Evolutionary conservation across 2,113 vertebrate genomes (phyloP).

Genomic region (Taxidea taxus): DNA sequence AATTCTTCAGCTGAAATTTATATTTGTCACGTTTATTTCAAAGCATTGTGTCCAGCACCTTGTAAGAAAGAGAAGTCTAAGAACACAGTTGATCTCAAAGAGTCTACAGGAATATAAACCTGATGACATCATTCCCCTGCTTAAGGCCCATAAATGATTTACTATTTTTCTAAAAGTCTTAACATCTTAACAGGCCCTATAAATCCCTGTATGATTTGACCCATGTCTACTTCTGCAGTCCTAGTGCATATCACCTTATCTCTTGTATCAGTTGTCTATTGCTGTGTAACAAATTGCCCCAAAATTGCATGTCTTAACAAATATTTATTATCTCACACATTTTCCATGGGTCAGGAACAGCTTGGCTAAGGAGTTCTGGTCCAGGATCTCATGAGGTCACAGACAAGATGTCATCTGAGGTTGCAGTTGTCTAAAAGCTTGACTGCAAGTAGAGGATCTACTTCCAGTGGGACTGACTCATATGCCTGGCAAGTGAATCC

Average conservation of each 20-base stretch:
- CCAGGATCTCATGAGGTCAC: background rate
- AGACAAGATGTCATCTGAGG: background rate
- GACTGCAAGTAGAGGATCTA: background rate
- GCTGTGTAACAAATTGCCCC: background rate
- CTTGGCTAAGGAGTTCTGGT: background rate
- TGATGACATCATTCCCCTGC: background rate
- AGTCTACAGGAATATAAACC: background rate
- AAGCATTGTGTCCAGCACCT: background rate
- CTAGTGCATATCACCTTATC: background rate
- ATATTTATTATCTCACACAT: background rate
- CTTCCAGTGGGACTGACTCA: background rate
- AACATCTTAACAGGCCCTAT: background rate
- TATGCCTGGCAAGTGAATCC: background rate
- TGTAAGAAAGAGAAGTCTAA: background rate
- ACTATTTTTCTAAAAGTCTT: background rate
- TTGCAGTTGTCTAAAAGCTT: background rate
- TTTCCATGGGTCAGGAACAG: background rate
- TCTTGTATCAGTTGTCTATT: background rate
- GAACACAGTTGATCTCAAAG: background rate
- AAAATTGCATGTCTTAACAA: background rate
- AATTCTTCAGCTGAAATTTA: conserved; percentile 19
- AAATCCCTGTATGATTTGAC: background rate
- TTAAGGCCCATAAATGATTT: background rate
- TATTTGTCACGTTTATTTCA: background rate
- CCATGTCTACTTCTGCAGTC: background rate